Conservation (phyloP, 2,888 invertebrate species). For the Yponomeuta cagnagella region DNA sequence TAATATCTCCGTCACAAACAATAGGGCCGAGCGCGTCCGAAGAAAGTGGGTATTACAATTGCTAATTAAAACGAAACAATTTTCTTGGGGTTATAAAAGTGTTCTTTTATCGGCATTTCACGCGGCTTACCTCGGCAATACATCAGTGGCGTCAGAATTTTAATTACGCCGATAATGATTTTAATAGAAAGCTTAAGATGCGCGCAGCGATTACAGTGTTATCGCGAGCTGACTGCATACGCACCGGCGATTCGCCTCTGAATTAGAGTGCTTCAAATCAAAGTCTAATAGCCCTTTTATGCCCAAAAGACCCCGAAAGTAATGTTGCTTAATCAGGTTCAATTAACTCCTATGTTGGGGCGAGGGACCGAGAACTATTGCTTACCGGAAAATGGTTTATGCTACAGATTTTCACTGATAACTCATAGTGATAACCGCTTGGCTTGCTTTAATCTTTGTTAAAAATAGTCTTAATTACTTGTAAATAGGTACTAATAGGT, state of each 20-base stretch:
- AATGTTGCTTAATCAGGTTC: background rate
- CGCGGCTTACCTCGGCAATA: background rate
- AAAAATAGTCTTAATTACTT: too few species aligned
- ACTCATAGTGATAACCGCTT: background rate
- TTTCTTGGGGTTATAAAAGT: background rate
- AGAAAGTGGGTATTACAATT: background rate
- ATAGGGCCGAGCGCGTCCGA: background rate
- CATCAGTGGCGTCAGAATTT: background rate
- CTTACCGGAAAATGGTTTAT: background rate
- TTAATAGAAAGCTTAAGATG: background rate
- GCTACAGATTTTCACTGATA: background rate
- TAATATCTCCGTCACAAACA: background rate
- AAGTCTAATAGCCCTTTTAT: background rate
- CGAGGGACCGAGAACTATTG: background rate
- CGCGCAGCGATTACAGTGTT: background rate
- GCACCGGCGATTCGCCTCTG: background rate
- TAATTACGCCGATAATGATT: slow-evolving; percentile 3
- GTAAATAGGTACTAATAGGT: too few species aligned
- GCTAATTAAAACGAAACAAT: background rate
- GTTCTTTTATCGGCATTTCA: background rate
- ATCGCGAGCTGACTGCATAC: background rate
- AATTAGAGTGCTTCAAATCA: background rate
- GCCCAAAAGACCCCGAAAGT: background rate
- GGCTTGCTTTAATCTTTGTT: background rate
- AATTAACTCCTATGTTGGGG: background rate